phyloP scores from a whole-genome alignment of 2,797 vertebrate genomes.

The Remorina albescens region DNA sequence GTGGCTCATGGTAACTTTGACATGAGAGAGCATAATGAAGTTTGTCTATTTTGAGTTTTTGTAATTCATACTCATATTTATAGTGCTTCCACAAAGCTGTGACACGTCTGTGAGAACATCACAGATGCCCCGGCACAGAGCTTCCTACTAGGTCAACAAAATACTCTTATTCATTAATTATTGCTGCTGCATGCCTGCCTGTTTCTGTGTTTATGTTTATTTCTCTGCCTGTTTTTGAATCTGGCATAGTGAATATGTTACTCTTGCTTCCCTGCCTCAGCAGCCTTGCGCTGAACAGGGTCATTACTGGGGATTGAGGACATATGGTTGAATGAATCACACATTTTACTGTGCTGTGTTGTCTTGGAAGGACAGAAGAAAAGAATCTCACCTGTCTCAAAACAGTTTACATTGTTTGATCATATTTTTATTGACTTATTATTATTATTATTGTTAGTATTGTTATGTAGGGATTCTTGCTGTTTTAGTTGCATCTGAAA shows the following conservation, averaged over 20 bases:
- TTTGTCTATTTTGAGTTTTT: not conserved
- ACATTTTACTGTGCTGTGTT: constrained; percentile 31
- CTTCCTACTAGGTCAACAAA: constrained; percentile 14
- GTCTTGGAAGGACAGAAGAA: constrained; percentile 35
- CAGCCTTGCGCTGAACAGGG: constrained; percentile 58
- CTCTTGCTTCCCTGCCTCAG: constrained; percentile 60
- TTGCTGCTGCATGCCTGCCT: constrained; percentile 30
- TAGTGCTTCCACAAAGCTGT: constrained; percentile 13
- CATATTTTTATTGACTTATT: not conserved
- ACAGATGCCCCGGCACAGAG: constrained; percentile 6
- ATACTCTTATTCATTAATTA: constrained; percentile 51
- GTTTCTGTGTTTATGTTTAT: constrained; percentile 20
- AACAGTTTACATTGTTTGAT: too few relatives aligned
- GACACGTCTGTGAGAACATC: not conserved
- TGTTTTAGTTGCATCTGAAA: not conserved
- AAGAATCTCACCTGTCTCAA: too few relatives aligned
- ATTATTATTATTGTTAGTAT: too few relatives aligned
- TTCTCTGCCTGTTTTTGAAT: constrained; percentile 36
- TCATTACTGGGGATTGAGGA: constrained; percentile 55
- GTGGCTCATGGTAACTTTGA: not conserved
- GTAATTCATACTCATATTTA: constrained; percentile 5
- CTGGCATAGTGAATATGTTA: constrained; percentile 58
- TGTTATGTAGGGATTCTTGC: too few relatives aligned
- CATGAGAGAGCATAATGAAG: not conserved
- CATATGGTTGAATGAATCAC: constrained; percentile 65